Base-by-base conservation (phyloP, 2,797 vertebrate genomes). In the Loris lydekkerianus region DNA sequence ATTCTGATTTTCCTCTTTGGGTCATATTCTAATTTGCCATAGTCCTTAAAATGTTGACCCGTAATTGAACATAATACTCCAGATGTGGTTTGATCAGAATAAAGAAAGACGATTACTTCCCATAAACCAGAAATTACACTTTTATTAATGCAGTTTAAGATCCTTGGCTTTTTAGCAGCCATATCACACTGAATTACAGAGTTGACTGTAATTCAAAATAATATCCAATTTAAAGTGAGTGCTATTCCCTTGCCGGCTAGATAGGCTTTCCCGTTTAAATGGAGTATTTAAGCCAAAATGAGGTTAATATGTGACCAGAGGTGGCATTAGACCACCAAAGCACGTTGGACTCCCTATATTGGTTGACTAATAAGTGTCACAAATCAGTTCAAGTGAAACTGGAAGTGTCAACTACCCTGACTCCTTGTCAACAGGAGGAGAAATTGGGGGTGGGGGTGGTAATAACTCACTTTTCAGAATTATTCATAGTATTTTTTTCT, bases 161-260 rank as follows among this genome's bases (percentile, higher is more conserved):
- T 95, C 89, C 93, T 97, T 96, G 95, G 96, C 95, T 97, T 97
- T 95, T 97, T 96, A 95, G 97, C 93, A 96, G 95, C 94, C 96
- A 96, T 87, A 96, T 97, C 94, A 96, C 95, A 95, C 84, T 94
- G 96, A 97, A 97, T 98, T 97, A 96, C 94, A 96, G 96, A 96
- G 94, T 96, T 97, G 96, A 98, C 93, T 97, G 82, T 97, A 97
- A 98, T 98, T 97, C 96, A 98, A 93, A 97, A 96, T 97, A 97
- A 97, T 97, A 95, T 97, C 96, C 97, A 97, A 97, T 97, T 97
- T 98, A 97, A 97, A 96, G 93, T 65, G 82, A 97, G 95, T 96
- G 96, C 94, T 97, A 96, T 96, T 97, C 96, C 95, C 95, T 31
- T 96, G 93, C 93, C 96, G 97, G 83, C 95, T 97, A 95, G 95